phyloP scores from a whole-genome alignment of 2,888 invertebrate genomes.

The Leptopterna dolabrata region DNA sequence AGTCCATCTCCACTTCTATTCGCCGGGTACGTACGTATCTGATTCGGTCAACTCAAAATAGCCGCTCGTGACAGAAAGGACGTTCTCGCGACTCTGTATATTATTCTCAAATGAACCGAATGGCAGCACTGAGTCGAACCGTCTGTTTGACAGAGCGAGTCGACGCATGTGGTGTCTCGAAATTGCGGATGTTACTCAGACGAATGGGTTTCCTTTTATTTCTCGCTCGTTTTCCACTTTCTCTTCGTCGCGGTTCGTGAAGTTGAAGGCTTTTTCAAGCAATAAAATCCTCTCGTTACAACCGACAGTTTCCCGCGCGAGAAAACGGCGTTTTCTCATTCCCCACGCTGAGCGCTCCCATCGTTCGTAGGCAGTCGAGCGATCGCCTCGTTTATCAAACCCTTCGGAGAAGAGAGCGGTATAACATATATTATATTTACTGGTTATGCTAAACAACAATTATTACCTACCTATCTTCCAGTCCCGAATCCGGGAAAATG shows the following conservation, averaged over 20 bases:
- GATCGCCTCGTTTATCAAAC: background rate
- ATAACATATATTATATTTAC: too few relatives aligned
- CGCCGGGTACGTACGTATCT: too few relatives aligned
- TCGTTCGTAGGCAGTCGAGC: background rate
- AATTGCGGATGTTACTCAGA: constrained; percentile 21
- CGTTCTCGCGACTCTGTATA: too few relatives aligned
- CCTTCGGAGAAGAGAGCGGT: background rate
- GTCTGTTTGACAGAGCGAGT: background rate
- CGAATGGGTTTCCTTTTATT: background rate
- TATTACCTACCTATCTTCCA: too few relatives aligned
- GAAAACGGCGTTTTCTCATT: constrained; percentile 10
- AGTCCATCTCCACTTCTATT: too few relatives aligned
- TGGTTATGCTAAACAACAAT: too few relatives aligned
- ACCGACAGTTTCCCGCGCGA: background rate
- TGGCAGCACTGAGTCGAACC: background rate
- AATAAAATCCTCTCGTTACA: constrained; percentile 18
- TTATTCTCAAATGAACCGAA: background rate
- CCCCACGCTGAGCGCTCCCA: background rate
- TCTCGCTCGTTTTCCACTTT: background rate
- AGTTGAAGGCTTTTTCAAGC: background rate
- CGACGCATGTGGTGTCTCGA: background rate
- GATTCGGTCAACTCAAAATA: too few relatives aligned
- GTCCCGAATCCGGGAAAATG: too few relatives aligned
- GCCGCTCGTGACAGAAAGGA: too few relatives aligned
- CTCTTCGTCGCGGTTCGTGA: background rate